Evolutionary conservation across 2,888 invertebrate genomes (phyloP), one percentile per base, ranked within the genome.

Genomic region (Phymatocera aterrima): DNA sequence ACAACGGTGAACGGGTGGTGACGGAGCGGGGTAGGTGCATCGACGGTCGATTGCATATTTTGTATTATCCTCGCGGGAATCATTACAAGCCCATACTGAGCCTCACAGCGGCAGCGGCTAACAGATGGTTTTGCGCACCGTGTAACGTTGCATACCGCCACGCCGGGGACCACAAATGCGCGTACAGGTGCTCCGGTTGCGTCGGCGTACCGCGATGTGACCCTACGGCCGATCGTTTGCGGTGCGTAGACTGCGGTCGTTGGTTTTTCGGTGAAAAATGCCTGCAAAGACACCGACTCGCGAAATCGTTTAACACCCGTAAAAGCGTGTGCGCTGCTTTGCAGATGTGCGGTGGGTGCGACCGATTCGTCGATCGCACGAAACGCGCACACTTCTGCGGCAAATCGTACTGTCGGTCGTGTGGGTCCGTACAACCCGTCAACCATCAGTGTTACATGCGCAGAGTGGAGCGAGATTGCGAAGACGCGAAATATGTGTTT

Each of bases 61-160:
- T 28, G n/a, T n/a, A n/a, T n/a, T n/a, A n/a, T n/a, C n/a, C n/a
- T n/a, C 61, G 61, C 5, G 21, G 61, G 1, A 31, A 48, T 12
- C 77, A 79, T 31, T 79, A 40, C 37, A 70, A 79, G 34, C 64
- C 79, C 2, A 79, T 79, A 3, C 24, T 79, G 8, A 61, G 31
- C 8, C 5, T 61, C 5, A 12, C 77, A 0, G 80, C 70, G 2
- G 68, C 77, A 34, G 46, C 75, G 5, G 82, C n/a, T n/a, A n/a
- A n/a, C 80, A 83, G 83, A 0, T 82, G 82, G 61, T 87, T 86
- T 80, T 61, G 61, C 61, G 18, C 28, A 15, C 61, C 31, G 1
- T n/a, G n/a, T n/a, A n/a, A n/a, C 34, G 2, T 61, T 1, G 12
- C 61, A 1, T 61, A 61, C n/a, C 61, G 61, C 3, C 15, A 34